Evolutionary conservation across 2,888 invertebrate species (phyloP), one percentile per base, ranked within the genome.

Genomic region (Drosophila pegasa): DNA sequence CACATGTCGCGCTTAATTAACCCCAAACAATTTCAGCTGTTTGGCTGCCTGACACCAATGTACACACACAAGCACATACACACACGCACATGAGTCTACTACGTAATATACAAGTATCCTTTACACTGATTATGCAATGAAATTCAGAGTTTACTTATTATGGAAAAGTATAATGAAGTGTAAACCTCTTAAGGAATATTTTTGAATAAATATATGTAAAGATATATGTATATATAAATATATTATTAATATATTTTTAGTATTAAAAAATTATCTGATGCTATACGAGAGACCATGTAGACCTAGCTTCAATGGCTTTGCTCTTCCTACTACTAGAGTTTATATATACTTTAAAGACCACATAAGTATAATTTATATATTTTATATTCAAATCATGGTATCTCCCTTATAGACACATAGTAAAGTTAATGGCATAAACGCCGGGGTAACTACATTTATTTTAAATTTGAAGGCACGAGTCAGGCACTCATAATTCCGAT

Each of bases 1-100:
- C 88, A 89, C 81, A 89, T 87, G 89, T 89, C 87, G 87, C 89
- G 84, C 88, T 87, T 89, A 87, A 88, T 87, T 89, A 87, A 89
- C 87, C 88, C 89, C 88, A 82, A 89, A 86, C 88, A 89, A 89
- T 88, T 78, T 77, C 72, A 73, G 79, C 72, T 69, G 63, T 68
- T 67, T 88, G 79, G 41, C 51, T 63, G 63, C 22, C 47, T 57
- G 72, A 58, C 55, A 56, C 60, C 50, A 41, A 63, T 67, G 59
- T 37, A 61, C 68, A 51, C 51, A 50, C 38, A 40, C 52, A 41
- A 22, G 25, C 25, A 48, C 55, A 22, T 12, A 29, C 14, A 52
- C 5, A 38, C 38, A 20, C 14, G 35, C 43, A 35, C 41, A 50
- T 16, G 20, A 22, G 65, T 52, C 50, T 37, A 55, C 47, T 16